A percentile compares a stretch with the other conserved stretches of the same genome.
Conservation (phyloP, 2,888 invertebrate genomes). For the Eustalomyia histrio region DNA sequence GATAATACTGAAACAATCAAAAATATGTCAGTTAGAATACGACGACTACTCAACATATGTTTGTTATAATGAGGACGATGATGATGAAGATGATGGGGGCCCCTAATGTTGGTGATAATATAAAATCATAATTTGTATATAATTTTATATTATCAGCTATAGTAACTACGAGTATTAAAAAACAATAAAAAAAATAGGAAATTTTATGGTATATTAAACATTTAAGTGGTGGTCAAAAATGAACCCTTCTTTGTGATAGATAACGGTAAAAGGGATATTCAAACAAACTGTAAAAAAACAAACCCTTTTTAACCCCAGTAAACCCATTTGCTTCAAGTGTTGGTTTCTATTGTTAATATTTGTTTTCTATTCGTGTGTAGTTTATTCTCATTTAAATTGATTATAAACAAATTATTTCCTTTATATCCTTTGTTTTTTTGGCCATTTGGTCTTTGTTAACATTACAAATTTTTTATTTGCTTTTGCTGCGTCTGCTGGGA, state of each 20-base stretch:
- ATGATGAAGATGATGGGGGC: too few relatives aligned
- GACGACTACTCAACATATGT: conserved; percentile 48
- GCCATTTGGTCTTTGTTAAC: conserved; percentile 32
- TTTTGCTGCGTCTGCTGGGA: conserved; percentile 10
- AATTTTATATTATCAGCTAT: not conserved
- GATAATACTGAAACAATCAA: conserved; percentile 44
- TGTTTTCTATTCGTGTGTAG: not conserved
- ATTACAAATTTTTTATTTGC: not conserved
- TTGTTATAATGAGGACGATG: not conserved
- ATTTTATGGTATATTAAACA: conserved; percentile 57
- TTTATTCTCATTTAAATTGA: conserved; percentile 61
- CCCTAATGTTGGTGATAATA: not conserved
- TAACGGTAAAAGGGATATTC: conserved; percentile 6
- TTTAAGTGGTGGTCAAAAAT: conserved; percentile 48
- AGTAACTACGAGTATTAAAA: conserved; percentile 41
- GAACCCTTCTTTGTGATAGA: conserved; percentile 41
- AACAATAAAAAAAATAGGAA: conserved; percentile 35
- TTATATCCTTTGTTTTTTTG: conserved; percentile 33
- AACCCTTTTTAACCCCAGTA: conserved; percentile 33
- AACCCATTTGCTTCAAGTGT: conserved; percentile 6
- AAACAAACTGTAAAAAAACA: not conserved
- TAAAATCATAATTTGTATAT: conserved; percentile 32
- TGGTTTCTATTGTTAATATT: conserved; percentile 3
- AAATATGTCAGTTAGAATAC: conserved; percentile 50
- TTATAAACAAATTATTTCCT: conserved; percentile 63